Evolutionary conservation across 2,113 vertebrate genomes (phyloP), one percentile per base, ranked within the genome.

Genomic region (Cyprinodon brontotheroides): DNA sequence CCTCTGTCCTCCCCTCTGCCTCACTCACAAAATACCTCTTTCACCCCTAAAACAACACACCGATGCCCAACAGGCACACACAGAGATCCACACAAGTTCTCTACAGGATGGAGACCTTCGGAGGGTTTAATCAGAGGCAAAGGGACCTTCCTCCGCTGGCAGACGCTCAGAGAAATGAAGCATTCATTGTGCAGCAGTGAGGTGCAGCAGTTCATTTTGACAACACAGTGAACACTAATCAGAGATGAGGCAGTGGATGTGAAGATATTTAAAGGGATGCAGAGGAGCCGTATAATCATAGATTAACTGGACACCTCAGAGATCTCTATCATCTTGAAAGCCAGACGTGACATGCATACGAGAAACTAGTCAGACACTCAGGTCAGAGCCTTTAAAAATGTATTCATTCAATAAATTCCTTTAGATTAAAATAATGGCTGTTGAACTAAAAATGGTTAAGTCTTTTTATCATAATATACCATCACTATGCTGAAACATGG

Each of bases 121-220:
- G 70, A 81, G 87, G 82, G 79, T 87, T 87, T 89, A 87, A 86
- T 88, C 86, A 84, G 71, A 85, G 69, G 73, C 75, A 71, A 75
- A 75, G 84, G 81, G 65, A 76, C 15, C 6, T 7, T 57, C 50
- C 79, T 83, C 75, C 79, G 41, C 65, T 64, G 65, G 75, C 78
- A 39, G 78, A 14, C 45, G n/a, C 78, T 74, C 80, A 0, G 71
- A 83, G 78, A 72, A 81, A 81, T 70, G 79, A 65, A 64, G 72
- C 66, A 65, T 40, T 72, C 81, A 75, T 38, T 11, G 11, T 67
- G 66, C 37, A 36, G 74, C 41, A 6, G 79, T 0, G 80, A 82
- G 81, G 69, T 63, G 70, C 66, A 45, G 68, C 81, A 43, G 72
- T 68, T 72, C 69, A 75, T 88, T 82, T 79, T 57, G 8, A 79